Evolutionary conservation across 2,797 vertebrate species (phyloP).

Genomic region (Orientallactaga sibirica): DNA sequence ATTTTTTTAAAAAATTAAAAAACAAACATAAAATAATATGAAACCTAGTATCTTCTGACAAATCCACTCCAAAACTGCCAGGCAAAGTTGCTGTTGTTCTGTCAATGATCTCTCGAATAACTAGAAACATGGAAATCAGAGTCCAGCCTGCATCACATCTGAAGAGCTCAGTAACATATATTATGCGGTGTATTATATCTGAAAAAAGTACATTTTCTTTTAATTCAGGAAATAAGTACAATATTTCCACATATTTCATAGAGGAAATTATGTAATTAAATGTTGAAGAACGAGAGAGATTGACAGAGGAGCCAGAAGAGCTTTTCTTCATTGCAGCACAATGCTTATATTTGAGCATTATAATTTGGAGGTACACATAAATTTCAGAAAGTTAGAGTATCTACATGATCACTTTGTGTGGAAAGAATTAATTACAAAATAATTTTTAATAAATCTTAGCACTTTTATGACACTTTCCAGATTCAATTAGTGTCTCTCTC

Average conservation of each 20-base stretch:
- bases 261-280: not conserved
- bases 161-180: not conserved
- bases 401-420: not conserved
- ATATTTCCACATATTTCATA: not conserved
- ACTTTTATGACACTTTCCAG: not conserved
- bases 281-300: not conserved
- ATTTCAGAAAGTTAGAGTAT: not conserved
- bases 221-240: not conserved
- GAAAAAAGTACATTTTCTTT: not conserved
- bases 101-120: constrained; percentile 5
- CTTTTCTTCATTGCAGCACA: not conserved
- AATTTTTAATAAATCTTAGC: not conserved
- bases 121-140: not conserved
- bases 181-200: not conserved
- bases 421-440: not conserved
- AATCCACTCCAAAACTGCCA: not conserved
- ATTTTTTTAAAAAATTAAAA: no score
- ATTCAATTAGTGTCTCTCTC: not conserved
- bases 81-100: not conserved
- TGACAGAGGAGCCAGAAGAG: not conserved
- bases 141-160: not conserved
- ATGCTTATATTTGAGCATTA: not conserved
- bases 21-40: not conserved
- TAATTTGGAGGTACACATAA: not conserved
- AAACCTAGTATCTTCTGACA: not conserved